Evolutionary conservation across 1,140 invertebrate genomes (phyloP), one percentile per base, ranked within the genome.

Genomic region (Nautilus pompilius): DNA sequence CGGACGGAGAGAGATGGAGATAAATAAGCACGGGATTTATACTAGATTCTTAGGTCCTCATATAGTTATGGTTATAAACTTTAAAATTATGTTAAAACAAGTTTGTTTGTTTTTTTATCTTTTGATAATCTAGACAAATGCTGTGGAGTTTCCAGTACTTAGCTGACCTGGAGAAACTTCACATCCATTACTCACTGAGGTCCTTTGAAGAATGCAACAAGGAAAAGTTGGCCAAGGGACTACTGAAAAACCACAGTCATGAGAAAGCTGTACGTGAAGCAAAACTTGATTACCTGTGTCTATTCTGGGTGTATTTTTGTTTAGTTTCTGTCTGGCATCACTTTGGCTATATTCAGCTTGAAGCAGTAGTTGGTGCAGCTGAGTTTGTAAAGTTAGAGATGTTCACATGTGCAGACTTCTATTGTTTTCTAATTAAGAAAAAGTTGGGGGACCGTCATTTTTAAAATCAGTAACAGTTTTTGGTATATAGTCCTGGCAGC

Each of bases 211-310:
- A 70, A 10, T 74, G 71, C 57, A 72, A 79, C 55, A 79, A 79
- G 56, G 69, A 71, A 8, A 68, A 68, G 5, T 66, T 77, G 1
- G 68, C 77, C 0, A 76, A 66, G 46, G 71, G 74, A n/a, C 71
- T 79, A 36, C 77, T 75, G 77, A 73, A 72, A 33, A 77, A 74
- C 36, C 77, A 79, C 62, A 72, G 66, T 45, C 74, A 77, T 53
- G 68, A 76, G 36, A 72, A 72, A 69, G 65, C 60, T 17, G 77
- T 79, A 70, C 58, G 68, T 60, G n/a, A 8, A 13, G 8, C 20
- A 17, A 13, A 17, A 8, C n/a, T 20, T 13, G 8, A 1, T 49
- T 49, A 13, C n/a, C 8, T 49, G n/a, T 49, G 10, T 8, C 26
- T 20, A 17, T 17, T 15, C 36, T 41, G 1, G 1, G n/a, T n/a